Percentiles rank a stretch among this genome's conserved stretches.
Conservation (phyloP, 2,797 vertebrate species). For the Crenichthys baileyi region DNA sequence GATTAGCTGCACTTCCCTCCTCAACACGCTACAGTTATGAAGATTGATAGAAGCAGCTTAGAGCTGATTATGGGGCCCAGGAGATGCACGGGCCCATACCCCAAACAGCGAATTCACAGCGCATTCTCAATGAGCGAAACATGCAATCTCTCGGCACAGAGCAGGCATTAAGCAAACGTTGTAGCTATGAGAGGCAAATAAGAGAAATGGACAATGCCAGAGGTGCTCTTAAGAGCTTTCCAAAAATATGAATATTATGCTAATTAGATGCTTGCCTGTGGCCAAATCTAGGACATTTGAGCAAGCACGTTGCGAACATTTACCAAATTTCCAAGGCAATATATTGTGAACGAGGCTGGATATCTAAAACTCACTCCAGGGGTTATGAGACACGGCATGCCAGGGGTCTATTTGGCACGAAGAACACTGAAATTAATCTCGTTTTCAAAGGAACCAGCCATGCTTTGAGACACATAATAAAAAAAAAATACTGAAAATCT, state of each 20-base stretch:
- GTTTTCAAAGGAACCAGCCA: slow-evolving; percentile 42
- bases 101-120: slow-evolving; percentile 73
- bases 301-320: slow-evolving; percentile 73
- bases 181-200: slow-evolving; percentile 71
- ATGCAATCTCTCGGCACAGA: slow-evolving; percentile 62
- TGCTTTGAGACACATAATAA: slow-evolving; percentile 49
- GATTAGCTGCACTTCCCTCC: slow-evolving; percentile 78
- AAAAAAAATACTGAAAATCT: slow-evolving; percentile 35
- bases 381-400: slow-evolving; percentile 62
- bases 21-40: slow-evolving; percentile 78
- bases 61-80: slow-evolving; percentile 77
- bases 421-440: slow-evolving; percentile 51
- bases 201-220: slow-evolving; percentile 76
- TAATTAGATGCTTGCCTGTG: slow-evolving; percentile 79
- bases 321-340: slow-evolving; percentile 77
- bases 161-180: slow-evolving; percentile 72
- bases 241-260: slow-evolving; percentile 80
- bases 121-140: slow-evolving; percentile 74
- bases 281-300: slow-evolving; percentile 76
- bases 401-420: slow-evolving; percentile 55
- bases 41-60: slow-evolving; percentile 83
- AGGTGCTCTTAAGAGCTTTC: slow-evolving; percentile 77
- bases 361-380: slow-evolving; percentile 61
- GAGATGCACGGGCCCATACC: slow-evolving; percentile 78
- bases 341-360: slow-evolving; percentile 66